Percentiles rank a stretch among this genome's conserved stretches.
phyloP scores from a whole-genome alignment of 2,113 vertebrate species.

The Halichoeres trimaculatus region DNA sequence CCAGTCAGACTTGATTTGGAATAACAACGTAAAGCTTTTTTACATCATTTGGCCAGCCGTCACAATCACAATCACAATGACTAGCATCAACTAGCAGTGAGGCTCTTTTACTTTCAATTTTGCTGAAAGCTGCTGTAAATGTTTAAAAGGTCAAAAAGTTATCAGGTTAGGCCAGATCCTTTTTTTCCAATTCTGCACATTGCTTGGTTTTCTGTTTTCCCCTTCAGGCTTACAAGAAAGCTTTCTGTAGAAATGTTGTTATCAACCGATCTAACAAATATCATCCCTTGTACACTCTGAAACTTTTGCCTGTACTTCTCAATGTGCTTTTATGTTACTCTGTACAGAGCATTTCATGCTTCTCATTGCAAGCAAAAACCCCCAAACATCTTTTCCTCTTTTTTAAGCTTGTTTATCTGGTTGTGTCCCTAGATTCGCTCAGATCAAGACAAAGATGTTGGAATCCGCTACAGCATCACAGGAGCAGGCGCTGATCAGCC shows the following conservation, averaged over 20 bases:
- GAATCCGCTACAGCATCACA: conserved; percentile 97
- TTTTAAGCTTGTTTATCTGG: conserved; percentile 37
- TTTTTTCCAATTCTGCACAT: conserved; percentile 7
- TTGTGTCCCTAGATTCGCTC: conserved; percentile 91
- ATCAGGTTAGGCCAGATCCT: conserved; percentile 7
- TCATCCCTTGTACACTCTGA: not conserved
- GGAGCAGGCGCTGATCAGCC: conserved; percentile 96
- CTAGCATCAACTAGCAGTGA: not conserved
- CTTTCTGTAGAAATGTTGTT: conserved; percentile 22
- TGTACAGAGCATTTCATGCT: conserved; percentile 18
- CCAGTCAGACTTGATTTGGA: not conserved
- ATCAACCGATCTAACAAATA: conserved; percentile 25
- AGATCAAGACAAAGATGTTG: conserved; percentile 95
- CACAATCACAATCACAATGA: not conserved
- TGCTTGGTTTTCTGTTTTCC: conserved; percentile 39
- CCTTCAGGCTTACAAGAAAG: conserved; percentile 33
- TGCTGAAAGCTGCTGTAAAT: not conserved
- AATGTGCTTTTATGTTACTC: conserved; percentile 25
- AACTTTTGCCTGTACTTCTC: conserved; percentile 19
- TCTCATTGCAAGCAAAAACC: conserved; percentile 1
- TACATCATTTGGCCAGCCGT: not conserved
- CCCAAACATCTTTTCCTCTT: conserved; percentile 15
- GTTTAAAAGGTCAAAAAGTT: not conserved
- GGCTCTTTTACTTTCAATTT: conserved; percentile 7
- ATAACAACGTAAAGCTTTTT: conserved; percentile 22